A percentile compares a stretch with the other conserved stretches of the same genome.
phyloP scores from a whole-genome alignment of 2,113 vertebrate genomes.

The Opisthocomus hoazin region DNA sequence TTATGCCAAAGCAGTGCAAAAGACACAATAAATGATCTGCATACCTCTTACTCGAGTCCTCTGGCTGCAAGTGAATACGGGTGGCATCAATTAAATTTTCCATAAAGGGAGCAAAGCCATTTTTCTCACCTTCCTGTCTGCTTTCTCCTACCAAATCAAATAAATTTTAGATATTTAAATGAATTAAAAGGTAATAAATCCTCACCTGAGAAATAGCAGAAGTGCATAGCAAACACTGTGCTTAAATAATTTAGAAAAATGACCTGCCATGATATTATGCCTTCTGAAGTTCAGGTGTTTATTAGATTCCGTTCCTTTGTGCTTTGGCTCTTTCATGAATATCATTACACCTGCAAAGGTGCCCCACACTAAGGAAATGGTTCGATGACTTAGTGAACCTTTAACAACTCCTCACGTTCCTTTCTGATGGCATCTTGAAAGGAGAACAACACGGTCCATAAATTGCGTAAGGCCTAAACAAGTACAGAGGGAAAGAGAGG shows the following conservation, averaged over 20 bases:
- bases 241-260: conserved; percentile 18
- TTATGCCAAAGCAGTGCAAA: not conserved
- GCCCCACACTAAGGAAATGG: not conserved
- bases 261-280: not conserved
- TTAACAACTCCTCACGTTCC: not conserved
- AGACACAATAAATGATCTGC: not conserved
- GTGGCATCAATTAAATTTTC: not conserved
- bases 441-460: not conserved
- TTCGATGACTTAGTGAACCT: not conserved
- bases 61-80: not conserved
- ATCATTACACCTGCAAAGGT: not conserved
- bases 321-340: conserved; percentile 24
- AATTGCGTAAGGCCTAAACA: not conserved
- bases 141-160: not conserved
- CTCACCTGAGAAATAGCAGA: not conserved
- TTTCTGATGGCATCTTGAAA: conserved; percentile 19
- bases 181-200: conserved; percentile 36
- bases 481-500: not conserved
- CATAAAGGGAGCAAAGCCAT: not conserved
- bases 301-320: not conserved
- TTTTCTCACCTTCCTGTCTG: not conserved
- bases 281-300: conserved; percentile 9
- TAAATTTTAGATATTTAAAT: not conserved
- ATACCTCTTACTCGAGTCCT: not conserved
- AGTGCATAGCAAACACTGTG: not conserved